These are phyloP conservation scores for Clarias magur DNA, from an alignment of 2,113 vertebrate species.

Conservation along the genomic window DNA sequence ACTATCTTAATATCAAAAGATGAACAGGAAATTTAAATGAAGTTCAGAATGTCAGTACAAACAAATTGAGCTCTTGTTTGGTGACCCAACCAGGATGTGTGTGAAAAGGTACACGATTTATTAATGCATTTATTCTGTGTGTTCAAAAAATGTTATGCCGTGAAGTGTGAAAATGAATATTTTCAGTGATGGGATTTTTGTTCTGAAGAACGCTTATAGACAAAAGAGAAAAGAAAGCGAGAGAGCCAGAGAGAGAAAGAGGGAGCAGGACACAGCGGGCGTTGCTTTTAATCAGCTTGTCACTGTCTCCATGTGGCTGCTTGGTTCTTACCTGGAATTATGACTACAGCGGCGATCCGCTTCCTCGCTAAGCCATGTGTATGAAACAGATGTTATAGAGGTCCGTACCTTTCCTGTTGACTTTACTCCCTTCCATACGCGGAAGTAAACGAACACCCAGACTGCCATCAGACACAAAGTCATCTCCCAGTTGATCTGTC, in stretches of 20 bases:
- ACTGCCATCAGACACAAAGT: slow-evolving; percentile 73
- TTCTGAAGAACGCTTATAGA: neutral
- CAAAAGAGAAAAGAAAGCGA: neutral
- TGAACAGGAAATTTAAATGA: too few species aligned
- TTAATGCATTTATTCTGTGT: too few species aligned
- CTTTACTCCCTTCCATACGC: slow-evolving; percentile 82
- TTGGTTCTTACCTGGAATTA: slow-evolving; percentile 10
- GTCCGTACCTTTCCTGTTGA: slow-evolving; percentile 75
- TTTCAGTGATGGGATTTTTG: too few species aligned
- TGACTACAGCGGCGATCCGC: slow-evolving; percentile 8
- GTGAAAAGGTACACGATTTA: too few species aligned
- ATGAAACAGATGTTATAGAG: neutral
- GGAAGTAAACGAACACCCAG: slow-evolving; percentile 81
- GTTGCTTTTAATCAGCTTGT: slow-evolving; percentile 21
- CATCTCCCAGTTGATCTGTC: slow-evolving; percentile 75
- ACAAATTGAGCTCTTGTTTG: too few species aligned
- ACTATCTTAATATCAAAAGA: too few species aligned
- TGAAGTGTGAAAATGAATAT: too few species aligned
- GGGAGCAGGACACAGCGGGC: neutral
- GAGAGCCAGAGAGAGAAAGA: neutral
- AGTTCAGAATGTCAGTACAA: too few species aligned
- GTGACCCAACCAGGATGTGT: too few species aligned
- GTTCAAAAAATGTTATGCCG: too few species aligned
- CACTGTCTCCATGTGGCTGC: neutral
- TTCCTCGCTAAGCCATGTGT: neutral